Evolutionary conservation across 1,140 invertebrate species (phyloP), one percentile per base, ranked within the genome.

Genomic region (Medauroidea extradentata): DNA sequence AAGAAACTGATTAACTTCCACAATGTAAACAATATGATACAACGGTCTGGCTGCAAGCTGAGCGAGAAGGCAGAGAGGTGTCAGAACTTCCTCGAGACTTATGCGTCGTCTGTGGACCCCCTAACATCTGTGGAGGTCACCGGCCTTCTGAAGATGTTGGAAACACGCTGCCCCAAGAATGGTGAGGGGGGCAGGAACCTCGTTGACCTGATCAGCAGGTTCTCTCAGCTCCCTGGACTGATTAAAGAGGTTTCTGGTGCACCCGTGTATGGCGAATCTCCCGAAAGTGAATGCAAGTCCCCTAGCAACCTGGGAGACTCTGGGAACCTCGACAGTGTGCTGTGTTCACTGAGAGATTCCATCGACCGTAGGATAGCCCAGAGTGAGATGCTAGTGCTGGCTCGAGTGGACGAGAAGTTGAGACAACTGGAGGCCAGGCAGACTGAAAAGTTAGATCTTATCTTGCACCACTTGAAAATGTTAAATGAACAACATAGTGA

Each of bases 391-490:
- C 62, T 69, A 41, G 61, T 73, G 4, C 60, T 61, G 63, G 34
- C 49, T 14, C 71, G 71, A 39, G 70, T 78, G 49, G 75, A 76
- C 44, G 62, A 61, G 25, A 76, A 75, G 64, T 68, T 77, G 16
- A 21, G 56, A 48, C 68, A 72, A 53, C 66, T 78, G 57, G 75
- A 78, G 51, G 53, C 48, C 56, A 73, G 57, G 70, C 27, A 76
- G 5, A 73, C 70, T 54, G 29, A 63, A 56, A 77, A 75, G 67
- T 55, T 78, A 8, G 70, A 76, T 68, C 24, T 29, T 25, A 76
- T 78, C 60, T 29, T 71, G 18, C 46, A 59, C 19, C 42, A 52
- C 14, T 55, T 71, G 43, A 52, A 67, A 25, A 27, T 25, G 11
- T 23, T 60, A 42, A 53, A 53, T n/a, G n/a, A n/a, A n/a, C n/a